Percentiles rank a stretch among this genome's conserved stretches.
phyloP scores from a whole-genome alignment of 53 echinoderm and acorn worm species.

The Crossaster papposus region DNA sequence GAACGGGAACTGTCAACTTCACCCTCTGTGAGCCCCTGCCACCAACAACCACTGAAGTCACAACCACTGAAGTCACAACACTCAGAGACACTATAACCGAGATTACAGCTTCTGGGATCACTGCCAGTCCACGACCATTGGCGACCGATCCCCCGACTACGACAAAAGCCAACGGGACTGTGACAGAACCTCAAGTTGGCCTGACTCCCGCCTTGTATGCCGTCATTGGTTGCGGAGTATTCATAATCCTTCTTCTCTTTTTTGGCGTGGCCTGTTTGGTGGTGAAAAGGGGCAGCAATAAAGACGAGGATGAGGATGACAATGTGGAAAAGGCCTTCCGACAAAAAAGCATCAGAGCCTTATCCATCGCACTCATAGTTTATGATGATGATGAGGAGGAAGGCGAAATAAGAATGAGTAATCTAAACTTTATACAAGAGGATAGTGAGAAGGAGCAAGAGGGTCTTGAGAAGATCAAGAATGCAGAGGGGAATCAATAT shows the following conservation, averaged over 20 bases:
- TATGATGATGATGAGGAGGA: background rate
- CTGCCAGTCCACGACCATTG: background rate
- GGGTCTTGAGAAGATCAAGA: background rate
- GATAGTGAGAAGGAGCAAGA: background rate
- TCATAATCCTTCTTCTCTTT: background rate
- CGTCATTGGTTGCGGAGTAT: background rate
- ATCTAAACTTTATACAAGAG: background rate
- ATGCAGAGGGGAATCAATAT: background rate
- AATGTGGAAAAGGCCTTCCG: background rate
- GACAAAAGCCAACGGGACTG: background rate
- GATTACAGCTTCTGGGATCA: background rate
- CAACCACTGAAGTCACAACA: background rate
- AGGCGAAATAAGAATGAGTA: background rate
- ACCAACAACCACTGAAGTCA: constrained; percentile 8
- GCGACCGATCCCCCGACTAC: background rate
- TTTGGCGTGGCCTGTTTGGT: background rate
- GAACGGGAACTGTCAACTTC: background rate
- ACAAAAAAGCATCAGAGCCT: background rate
- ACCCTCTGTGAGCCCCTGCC: constrained; percentile 49
- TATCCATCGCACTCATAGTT: background rate
- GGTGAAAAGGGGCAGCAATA: background rate
- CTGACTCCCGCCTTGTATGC: constrained; percentile 26
- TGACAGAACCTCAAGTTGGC: background rate
- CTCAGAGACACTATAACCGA: background rate
- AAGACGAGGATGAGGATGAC: background rate